These are phyloP conservation scores for Drosophila barbarae DNA, from an alignment of 2,888 invertebrate genomes.

Conservation along the genomic window DNA sequence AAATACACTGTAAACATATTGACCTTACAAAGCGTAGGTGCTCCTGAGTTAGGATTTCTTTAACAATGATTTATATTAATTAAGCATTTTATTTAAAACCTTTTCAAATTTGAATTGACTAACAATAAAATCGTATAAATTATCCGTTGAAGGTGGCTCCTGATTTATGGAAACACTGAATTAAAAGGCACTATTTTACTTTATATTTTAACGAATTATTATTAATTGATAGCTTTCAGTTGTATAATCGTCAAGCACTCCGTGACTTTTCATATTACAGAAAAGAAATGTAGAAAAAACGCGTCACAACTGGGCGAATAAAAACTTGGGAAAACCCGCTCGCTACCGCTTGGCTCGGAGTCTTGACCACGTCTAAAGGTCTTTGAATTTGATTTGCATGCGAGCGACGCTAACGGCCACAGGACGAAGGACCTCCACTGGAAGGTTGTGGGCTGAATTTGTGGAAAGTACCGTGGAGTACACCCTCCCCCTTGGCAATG, in stretches of 20 bases:
- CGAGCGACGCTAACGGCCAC: slow-evolving; percentile 43
- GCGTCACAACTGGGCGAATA: slow-evolving; percentile 1
- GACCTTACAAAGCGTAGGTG: background rate
- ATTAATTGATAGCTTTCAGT: background rate
- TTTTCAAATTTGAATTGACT: too few species aligned
- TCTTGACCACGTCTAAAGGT: slow-evolving; percentile 78
- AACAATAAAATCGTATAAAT: background rate
- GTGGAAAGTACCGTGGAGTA: slow-evolving; percentile 7
- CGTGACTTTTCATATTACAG: background rate
- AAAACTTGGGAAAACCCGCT: slow-evolving; percentile 31
- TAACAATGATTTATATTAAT: too few species aligned
- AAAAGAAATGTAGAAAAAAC: slow-evolving; percentile 8
- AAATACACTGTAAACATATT: background rate
- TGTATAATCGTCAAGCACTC: slow-evolving; percentile 13
- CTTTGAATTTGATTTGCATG: slow-evolving; percentile 70
- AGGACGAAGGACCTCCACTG: slow-evolving; percentile 47
- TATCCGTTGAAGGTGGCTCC: background rate
- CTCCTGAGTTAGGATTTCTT: background rate
- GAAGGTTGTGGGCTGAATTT: slow-evolving; percentile 54
- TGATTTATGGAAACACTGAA: background rate
- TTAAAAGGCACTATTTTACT: background rate
- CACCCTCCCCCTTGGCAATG: slow-evolving; percentile 23
- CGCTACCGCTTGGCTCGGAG: slow-evolving; percentile 67
- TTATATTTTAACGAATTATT: background rate
- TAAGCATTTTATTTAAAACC: background rate